Evolutionary conservation across 1,140 invertebrate species (phyloP).

Genomic region (Cydia amplana): DNA sequence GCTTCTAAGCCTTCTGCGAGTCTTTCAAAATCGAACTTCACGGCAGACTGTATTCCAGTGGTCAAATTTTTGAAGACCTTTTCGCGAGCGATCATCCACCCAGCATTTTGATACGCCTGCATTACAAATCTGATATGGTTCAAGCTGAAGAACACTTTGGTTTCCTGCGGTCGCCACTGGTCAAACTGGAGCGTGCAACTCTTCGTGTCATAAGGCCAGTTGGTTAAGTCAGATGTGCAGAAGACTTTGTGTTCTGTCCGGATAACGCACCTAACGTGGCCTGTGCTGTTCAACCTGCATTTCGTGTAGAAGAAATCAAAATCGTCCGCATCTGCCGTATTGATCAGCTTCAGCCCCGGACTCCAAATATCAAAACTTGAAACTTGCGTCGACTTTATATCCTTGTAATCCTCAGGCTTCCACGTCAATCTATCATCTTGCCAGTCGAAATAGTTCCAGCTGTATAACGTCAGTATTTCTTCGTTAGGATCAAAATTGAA

Average conservation of each 20-base stretch:
- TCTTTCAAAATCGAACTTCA: not conserved
- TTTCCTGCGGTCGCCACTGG: not conserved
- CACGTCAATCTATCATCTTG: constrained; percentile 16
- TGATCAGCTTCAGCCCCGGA: constrained; percentile 1
- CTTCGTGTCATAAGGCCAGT: constrained; percentile 24
- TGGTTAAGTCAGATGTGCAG: not conserved
- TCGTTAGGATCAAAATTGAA: not conserved
- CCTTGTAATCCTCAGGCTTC: constrained; percentile 15
- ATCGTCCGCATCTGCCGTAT: not conserved
- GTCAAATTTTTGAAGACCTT: not conserved
- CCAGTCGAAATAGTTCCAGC: constrained; percentile 24
- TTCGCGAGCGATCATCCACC: not conserved
- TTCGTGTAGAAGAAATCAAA: constrained; percentile 22
- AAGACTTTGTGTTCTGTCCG: constrained; percentile 8
- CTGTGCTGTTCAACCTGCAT: constrained; percentile 12
- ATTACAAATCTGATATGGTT: constrained; percentile 5
- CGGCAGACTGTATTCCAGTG: constrained; percentile 14
- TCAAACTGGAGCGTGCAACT: not conserved
- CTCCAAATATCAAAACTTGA: constrained; percentile 10
- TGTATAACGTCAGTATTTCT: not conserved
- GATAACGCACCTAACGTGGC: not conserved
- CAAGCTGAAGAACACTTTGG: not conserved
- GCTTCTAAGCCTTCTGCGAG: not conserved
- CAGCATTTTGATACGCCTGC: not conserved
- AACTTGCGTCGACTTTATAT: not conserved